These are phyloP conservation scores for Andrena marginata DNA, from an alignment of 2,888 invertebrate genomes.

Conservation along the genomic window DNA sequence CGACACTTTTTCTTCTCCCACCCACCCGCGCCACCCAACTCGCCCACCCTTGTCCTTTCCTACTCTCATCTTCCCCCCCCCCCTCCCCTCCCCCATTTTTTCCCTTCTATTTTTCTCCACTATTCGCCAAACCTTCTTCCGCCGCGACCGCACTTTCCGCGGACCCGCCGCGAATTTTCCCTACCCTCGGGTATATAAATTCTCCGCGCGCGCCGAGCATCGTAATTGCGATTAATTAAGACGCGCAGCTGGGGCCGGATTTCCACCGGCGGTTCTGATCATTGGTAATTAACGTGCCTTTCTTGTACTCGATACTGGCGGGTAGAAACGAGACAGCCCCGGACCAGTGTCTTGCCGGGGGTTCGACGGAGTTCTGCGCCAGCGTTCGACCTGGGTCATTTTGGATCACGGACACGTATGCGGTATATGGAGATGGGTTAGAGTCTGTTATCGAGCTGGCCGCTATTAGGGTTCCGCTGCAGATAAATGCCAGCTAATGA, in stretches of 20 bases:
- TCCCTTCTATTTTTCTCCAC: too few species aligned
- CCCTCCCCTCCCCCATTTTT: too few species aligned
- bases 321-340: neutral
- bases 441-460: neutral
- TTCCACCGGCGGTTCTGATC: neutral
- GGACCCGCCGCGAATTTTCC: slow-evolving; percentile 18
- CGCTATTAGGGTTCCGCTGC: neutral
- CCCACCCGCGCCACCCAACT: neutral
- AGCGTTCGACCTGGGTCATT: neutral
- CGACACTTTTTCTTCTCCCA: slow-evolving; percentile 5
- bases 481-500: slow-evolving; percentile 9
- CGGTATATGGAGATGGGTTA: neutral
- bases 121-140: slow-evolving; percentile 20
- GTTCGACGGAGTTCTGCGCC: neutral
- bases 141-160: slow-evolving; percentile 11
- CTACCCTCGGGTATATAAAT: slow-evolving; percentile 8
- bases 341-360: neutral
- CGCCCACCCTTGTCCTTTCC: neutral
- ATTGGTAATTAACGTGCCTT: neutral
- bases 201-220: slow-evolving; percentile 7
- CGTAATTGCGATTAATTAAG: slow-evolving; percentile 46
- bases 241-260: neutral
- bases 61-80: neutral
- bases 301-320: neutral
- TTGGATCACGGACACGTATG: neutral